A percentile compares a stretch with the other conserved stretches of the same genome.
These are phyloP conservation scores for Drosophila vallismaia DNA, from an alignment of 2,888 invertebrate genomes.

Conservation along the genomic window DNA sequence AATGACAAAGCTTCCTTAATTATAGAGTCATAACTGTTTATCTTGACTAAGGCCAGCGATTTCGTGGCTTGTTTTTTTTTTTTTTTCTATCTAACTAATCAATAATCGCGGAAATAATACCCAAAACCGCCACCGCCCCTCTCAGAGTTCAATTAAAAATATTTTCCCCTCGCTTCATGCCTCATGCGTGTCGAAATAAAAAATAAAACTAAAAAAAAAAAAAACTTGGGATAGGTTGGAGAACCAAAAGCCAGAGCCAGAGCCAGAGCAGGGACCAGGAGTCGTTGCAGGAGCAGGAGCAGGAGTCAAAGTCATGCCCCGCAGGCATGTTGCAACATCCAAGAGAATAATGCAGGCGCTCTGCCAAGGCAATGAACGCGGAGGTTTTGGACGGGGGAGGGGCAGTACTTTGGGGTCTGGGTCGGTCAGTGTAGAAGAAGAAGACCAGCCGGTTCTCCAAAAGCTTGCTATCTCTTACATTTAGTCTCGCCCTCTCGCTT, in stretches of 20 bases:
- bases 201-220: constrained; percentile 6
- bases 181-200: constrained; percentile 70
- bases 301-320: constrained; percentile 45
- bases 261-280: neutral
- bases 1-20: constrained; percentile 38
- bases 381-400: constrained; percentile 19
- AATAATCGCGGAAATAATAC: constrained; percentile 67
- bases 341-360: constrained; percentile 32
- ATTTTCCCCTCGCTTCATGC: constrained; percentile 13
- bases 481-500: neutral
- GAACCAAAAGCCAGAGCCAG: constrained; percentile 36
- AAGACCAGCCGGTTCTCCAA: constrained; percentile 70
- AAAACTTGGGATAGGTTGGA: constrained; percentile 83
- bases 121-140: constrained; percentile 1
- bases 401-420: constrained; percentile 44
- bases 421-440: constrained; percentile 56
- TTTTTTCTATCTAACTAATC: constrained; percentile 63
- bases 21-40: constrained; percentile 47
- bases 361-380: constrained; percentile 34
- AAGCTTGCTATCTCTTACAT: too few relatives aligned
- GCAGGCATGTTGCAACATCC: constrained; percentile 62
- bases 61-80: constrained; percentile 26
- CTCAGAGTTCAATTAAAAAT: constrained; percentile 81
- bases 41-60: neutral
- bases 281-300: neutral